phyloP scores from a whole-genome alignment of 2,797 vertebrate genomes.

The Nasua narica region DNA sequence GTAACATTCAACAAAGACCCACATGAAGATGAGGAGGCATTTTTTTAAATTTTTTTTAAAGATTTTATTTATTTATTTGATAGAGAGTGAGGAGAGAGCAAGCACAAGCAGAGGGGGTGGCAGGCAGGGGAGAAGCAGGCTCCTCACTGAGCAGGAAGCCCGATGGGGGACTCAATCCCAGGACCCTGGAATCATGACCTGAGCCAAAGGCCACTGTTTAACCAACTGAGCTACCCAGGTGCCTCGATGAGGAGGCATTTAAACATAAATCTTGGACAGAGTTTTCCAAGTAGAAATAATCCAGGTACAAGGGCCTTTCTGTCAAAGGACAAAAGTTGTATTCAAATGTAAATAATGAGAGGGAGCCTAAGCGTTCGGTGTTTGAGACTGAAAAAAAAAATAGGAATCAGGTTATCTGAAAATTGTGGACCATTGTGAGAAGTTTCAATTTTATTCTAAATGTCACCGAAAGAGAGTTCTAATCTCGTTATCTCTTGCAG shows the following conservation, averaged over 20 bases:
- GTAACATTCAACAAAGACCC: background rate
- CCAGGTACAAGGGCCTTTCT: background rate
- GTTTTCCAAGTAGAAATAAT: background rate
- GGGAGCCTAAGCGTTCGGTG: background rate
- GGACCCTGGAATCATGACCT: no score
- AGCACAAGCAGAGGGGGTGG: no score
- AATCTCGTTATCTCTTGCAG: background rate
- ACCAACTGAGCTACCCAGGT: no score
- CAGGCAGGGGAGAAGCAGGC: no score
- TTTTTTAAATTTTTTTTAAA: background rate
- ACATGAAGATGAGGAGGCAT: background rate
- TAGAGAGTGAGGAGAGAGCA: no score
- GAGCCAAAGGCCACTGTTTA: no score
- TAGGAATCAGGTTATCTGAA: background rate
- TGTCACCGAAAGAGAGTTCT: background rate
- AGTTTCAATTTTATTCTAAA: background rate
- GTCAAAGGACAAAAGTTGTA: background rate
- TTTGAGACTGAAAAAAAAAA: background rate
- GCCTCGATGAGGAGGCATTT: background rate
- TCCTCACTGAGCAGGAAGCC: no score
- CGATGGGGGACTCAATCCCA: rapidly evolving
- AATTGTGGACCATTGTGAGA: background rate
- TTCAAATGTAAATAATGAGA: background rate
- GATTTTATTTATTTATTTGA: no score
- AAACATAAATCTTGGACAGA: background rate